phyloP scores from a whole-genome alignment of 2,113 vertebrate genomes.

The Myodes glareolus region DNA sequence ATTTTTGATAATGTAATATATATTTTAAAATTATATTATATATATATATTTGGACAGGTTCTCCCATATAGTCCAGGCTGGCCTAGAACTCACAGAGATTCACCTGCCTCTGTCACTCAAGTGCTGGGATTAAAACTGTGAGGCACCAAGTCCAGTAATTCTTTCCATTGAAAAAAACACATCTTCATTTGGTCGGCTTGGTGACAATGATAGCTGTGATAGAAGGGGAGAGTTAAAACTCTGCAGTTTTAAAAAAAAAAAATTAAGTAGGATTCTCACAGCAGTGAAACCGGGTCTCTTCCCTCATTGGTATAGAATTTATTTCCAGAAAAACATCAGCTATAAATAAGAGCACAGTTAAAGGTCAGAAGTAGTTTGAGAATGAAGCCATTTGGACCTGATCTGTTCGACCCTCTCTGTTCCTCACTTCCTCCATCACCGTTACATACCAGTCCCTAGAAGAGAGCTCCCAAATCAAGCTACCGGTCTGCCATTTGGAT shows the following conservation, averaged over 20 bases:
- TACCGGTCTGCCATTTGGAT: background rate
- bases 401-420: background rate
- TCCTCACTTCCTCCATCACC: background rate
- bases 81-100: background rate
- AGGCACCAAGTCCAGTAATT: background rate
- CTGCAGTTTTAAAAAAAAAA: constrained; percentile 41
- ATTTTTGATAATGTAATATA: too few species aligned
- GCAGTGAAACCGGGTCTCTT: background rate
- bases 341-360: background rate
- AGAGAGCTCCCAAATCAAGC: constrained; percentile 13
- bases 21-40: too few species aligned
- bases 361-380: background rate
- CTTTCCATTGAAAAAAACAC: background rate
- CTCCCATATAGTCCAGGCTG: background rate
- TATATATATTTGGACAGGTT: background rate
- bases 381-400: background rate
- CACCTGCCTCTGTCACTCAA: background rate
- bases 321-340: background rate
- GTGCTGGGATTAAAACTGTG: background rate
- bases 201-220: background rate
- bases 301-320: background rate
- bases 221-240: constrained; percentile 5
- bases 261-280: constrained; percentile 25
- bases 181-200: background rate
- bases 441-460: background rate